These are phyloP conservation scores for Laspeyria flexula DNA, from an alignment of 2,888 invertebrate genomes.

Conservation along the genomic window DNA sequence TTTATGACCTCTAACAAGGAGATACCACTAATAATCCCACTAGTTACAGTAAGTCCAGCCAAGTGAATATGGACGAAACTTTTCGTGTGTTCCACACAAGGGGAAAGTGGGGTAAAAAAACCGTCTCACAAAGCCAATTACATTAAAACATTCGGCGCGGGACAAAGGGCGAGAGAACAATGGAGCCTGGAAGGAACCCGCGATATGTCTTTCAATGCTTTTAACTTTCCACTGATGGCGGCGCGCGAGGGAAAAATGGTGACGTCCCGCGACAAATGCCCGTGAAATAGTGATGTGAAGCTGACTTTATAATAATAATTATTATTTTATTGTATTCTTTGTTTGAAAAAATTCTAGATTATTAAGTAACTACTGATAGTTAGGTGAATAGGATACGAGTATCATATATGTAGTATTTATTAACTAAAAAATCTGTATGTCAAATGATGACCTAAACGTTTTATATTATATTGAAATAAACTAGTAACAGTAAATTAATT, in stretches of 20 bases:
- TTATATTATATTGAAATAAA: too few species aligned
- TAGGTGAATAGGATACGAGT: too few species aligned
- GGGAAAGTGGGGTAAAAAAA: slow-evolving; percentile 65
- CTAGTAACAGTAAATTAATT: too few species aligned
- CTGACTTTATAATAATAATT: slow-evolving; percentile 4
- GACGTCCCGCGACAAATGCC: slow-evolving; percentile 83
- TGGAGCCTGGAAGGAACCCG: slow-evolving; percentile 77
- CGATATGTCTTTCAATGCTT: slow-evolving; percentile 86
- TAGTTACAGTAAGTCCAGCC: slow-evolving; percentile 41
- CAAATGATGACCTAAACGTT: too few species aligned
- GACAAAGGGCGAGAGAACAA: slow-evolving; percentile 84
- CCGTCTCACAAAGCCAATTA: slow-evolving; percentile 83
- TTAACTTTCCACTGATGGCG: slow-evolving; percentile 85
- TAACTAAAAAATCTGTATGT: too few species aligned
- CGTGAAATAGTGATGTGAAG: slow-evolving; percentile 68
- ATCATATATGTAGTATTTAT: too few species aligned
- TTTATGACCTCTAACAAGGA: background rate
- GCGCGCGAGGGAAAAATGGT: slow-evolving; percentile 78
- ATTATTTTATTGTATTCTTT: background rate
- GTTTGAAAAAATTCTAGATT: background rate
- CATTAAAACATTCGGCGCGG: slow-evolving; percentile 84
- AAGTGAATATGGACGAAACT: slow-evolving; percentile 50
- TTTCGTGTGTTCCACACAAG: slow-evolving; percentile 47
- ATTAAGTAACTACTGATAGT: too few species aligned
- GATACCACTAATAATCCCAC: slow-evolving; percentile 33